Evolutionary conservation across 2,888 invertebrate genomes (phyloP).

Genomic region (Sipunculus nudus): DNA sequence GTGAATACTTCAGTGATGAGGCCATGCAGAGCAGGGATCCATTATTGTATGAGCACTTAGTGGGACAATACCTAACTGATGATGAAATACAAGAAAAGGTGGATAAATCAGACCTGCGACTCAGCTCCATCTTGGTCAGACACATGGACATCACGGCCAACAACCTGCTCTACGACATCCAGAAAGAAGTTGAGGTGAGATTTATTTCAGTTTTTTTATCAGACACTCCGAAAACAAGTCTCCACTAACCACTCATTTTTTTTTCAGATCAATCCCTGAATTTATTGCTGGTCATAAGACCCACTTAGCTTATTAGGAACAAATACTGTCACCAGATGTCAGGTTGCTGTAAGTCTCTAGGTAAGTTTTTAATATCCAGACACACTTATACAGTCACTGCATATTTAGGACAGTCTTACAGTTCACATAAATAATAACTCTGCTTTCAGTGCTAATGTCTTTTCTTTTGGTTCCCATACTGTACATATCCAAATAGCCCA

Average conservation of each 20-base stretch:
- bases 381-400: too few species aligned
- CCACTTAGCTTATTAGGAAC: not conserved
- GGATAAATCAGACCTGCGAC: conserved; percentile 64
- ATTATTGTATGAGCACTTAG: conserved; percentile 85
- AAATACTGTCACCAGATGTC: too few species aligned
- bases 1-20: conserved; percentile 77
- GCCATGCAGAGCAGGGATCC: conserved; percentile 95
- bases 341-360: too few species aligned
- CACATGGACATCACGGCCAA: conserved; percentile 75
- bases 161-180: conserved; percentile 73
- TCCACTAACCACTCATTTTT: too few species aligned
- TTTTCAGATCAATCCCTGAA: not conserved
- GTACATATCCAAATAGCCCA: too few species aligned
- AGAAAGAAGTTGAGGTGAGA: conserved; percentile 69
- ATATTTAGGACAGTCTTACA: too few species aligned
- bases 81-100: conserved; percentile 73
- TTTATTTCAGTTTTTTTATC: not conserved
- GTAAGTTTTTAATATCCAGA: too few species aligned
- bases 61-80: conserved; percentile 85
- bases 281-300: not conserved
- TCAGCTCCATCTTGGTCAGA: conserved; percentile 82
- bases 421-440: too few species aligned
- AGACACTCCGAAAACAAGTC: too few species aligned
- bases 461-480: too few species aligned
- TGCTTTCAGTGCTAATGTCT: too few species aligned